Conservation (phyloP, 2,113 vertebrate species). For the Eleginops maclovinus region DNA sequence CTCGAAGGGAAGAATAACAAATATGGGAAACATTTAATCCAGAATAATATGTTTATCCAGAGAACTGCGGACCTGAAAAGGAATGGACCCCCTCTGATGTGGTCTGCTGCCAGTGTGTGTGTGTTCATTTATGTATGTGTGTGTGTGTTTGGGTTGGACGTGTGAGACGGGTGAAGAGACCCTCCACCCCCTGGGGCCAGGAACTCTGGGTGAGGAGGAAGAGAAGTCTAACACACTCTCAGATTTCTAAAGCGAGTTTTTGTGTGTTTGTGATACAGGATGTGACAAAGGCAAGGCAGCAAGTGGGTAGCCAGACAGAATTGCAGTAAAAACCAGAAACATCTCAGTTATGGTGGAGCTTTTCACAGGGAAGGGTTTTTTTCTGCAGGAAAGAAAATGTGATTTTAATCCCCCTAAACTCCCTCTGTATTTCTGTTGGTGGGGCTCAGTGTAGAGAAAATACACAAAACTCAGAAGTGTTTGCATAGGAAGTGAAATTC, state of each 20-base stretch:
- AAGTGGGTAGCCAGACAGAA: constrained; percentile 23
- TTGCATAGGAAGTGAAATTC: not conserved
- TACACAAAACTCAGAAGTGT: constrained; percentile 6
- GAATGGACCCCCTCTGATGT: constrained; percentile 83
- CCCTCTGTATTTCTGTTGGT: constrained; percentile 8
- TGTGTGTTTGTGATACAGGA: constrained; percentile 53
- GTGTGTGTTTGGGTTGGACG: constrained; percentile 82
- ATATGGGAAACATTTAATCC: constrained; percentile 86
- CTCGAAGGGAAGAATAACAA: constrained; percentile 84
- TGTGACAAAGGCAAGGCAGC: constrained; percentile 52
- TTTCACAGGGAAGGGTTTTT: not conserved
- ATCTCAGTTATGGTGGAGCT: constrained; percentile 28
- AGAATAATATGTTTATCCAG: constrained; percentile 84
- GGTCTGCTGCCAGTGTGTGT: constrained; percentile 75
- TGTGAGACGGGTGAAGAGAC: constrained; percentile 71
- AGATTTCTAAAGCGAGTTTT: constrained; percentile 61
- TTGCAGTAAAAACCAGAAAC: constrained; percentile 11
- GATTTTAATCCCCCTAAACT: constrained; percentile 19
- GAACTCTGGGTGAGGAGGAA: constrained; percentile 78
- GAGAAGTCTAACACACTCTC: constrained; percentile 74
- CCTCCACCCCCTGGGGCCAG: constrained; percentile 75
- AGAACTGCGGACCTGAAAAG: constrained; percentile 73
- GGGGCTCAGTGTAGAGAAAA: constrained; percentile 47
- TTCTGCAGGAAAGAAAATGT: constrained; percentile 44
- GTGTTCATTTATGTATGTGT: constrained; percentile 52